Conservation (phyloP, 2,797 vertebrate species). For the Eremophila alpestris region DNA sequence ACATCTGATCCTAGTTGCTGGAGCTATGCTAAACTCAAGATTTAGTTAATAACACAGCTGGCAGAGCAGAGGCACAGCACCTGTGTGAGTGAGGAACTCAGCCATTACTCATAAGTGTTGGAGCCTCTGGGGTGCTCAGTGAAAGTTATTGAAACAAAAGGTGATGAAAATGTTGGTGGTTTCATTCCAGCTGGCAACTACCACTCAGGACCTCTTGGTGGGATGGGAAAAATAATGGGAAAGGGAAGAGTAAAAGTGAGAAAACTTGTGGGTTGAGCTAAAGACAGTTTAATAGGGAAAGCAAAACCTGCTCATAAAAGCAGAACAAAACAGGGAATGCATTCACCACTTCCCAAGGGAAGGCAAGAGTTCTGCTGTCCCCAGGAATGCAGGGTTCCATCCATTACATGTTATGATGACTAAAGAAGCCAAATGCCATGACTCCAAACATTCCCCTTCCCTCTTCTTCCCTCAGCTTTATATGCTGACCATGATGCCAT, state of each 20-base stretch:
- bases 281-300: background rate
- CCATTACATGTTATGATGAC: accelerated
- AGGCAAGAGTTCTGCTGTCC: background rate
- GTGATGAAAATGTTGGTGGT: background rate
- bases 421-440: background rate
- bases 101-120: background rate
- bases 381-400: background rate
- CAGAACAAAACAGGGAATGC: background rate
- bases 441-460: background rate
- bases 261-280: background rate
- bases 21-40: background rate
- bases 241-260: background rate
- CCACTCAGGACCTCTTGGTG: background rate
- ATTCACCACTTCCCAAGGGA: background rate
- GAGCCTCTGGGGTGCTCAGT: background rate
- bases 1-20: background rate
- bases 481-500: background rate
- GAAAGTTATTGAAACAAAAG: background rate
- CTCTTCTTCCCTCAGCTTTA: background rate
- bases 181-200: background rate
- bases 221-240: background rate
- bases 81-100: background rate
- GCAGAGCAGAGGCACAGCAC: background rate
- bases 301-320: background rate
- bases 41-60: background rate